Percentiles rank a stretch among this genome's conserved stretches.
Conservation (phyloP, 2,797 vertebrate species). For the Poeciliopsis turneri region DNA sequence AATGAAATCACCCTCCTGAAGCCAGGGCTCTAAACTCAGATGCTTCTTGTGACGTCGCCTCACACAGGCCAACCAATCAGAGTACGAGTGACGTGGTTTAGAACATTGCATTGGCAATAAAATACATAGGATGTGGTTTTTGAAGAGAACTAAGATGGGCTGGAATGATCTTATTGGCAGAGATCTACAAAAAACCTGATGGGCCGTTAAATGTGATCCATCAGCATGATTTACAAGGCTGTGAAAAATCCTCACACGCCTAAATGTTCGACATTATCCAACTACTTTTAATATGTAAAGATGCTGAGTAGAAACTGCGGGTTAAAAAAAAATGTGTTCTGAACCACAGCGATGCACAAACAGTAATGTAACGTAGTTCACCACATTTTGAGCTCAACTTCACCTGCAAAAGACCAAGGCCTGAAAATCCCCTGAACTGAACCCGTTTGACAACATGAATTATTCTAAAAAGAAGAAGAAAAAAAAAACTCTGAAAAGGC, state of each 20-base stretch:
- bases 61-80: neutral
- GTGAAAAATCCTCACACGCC: neutral
- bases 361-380: neutral
- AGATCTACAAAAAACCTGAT: neutral
- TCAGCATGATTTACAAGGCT: neutral
- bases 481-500: neutral
- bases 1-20: neutral
- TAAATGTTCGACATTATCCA: neutral
- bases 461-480: neutral
- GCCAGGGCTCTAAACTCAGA: neutral
- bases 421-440: neutral
- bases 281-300: neutral
- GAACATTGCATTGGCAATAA: neutral
- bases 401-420: too few relatives aligned
- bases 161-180: neutral
- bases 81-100: neutral
- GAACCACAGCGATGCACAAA: too few relatives aligned
- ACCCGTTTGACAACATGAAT: neutral
- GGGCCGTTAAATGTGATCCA: neutral
- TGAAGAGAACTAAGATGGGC: neutral
- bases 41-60: neutral
- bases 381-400: neutral
- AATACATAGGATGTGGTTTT: neutral
- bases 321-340: too few relatives aligned
- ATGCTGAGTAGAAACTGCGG: too few relatives aligned